Evolutionary conservation across 2,797 vertebrate genomes (phyloP).

Genomic region (Brachymystax lenok): DNA sequence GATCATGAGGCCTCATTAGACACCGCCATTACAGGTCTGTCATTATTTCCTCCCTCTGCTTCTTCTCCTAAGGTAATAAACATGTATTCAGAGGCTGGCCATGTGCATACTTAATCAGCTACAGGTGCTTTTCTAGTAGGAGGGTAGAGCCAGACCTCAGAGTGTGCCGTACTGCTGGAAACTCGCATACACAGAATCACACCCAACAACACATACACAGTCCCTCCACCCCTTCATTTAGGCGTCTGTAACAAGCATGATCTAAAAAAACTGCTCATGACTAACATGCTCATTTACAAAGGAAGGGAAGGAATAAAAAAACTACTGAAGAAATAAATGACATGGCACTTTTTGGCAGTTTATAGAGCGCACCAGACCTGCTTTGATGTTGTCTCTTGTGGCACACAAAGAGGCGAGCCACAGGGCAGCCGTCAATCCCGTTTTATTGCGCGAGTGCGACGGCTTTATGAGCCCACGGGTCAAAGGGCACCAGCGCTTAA

Average conservation of each 20-base stretch:
- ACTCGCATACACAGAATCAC: neutral
- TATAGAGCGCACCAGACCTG: conserved; percentile 45
- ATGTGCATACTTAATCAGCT: conserved; percentile 43
- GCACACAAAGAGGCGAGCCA: conserved; percentile 43
- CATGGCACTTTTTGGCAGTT: conserved; percentile 69
- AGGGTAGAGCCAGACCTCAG: conserved; percentile 28
- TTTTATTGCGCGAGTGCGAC: conserved; percentile 29
- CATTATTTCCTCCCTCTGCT: conserved; percentile 14
- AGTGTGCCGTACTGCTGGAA: neutral
- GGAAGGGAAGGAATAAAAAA: conserved; percentile 60
- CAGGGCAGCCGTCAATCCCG: conserved; percentile 23
- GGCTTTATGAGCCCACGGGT: conserved; percentile 13
- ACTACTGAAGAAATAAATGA: conserved; percentile 74
- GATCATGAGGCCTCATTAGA: conserved; percentile 41
- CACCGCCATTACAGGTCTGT: conserved; percentile 6
- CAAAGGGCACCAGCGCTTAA: conserved; percentile 48
- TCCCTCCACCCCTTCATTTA: conserved; percentile 54
- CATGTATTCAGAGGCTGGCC: conserved; percentile 34
- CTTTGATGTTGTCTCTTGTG: conserved; percentile 68
- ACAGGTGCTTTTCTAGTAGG: conserved; percentile 36
- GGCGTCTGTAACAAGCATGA: conserved; percentile 54
- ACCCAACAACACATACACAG: neutral
- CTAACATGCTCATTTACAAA: conserved; percentile 65
- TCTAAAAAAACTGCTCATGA: neutral
- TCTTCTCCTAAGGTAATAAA: conserved; percentile 35